phyloP scores from a whole-genome alignment of 2,888 invertebrate genomes.

The Campoletis raptor region DNA sequence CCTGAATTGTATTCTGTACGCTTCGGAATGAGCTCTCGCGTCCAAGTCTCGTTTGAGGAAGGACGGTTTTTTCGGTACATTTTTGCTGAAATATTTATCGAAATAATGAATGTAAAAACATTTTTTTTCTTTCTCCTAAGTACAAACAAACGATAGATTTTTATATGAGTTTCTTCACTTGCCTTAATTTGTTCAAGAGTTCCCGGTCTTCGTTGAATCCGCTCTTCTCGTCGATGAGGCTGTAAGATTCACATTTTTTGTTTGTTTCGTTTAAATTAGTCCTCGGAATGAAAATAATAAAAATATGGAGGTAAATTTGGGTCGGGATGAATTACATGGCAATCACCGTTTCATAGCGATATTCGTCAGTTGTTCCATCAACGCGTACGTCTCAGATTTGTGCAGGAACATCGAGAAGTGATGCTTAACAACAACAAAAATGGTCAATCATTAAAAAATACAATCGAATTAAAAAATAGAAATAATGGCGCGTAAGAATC shows the following conservation, averaged over 20 bases:
- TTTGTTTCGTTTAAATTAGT: neutral
- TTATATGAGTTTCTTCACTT: slow-evolving; percentile 64
- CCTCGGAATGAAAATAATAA: neutral
- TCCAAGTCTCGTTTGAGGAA: slow-evolving; percentile 98
- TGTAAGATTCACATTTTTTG: slow-evolving; percentile 82
- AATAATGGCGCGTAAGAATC: no score
- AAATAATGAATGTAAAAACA: neutral
- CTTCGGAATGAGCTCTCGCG: slow-evolving; percentile 96
- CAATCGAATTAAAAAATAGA: no score
- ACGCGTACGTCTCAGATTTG: slow-evolving; percentile 94
- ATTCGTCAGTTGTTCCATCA: slow-evolving; percentile 98
- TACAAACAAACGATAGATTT: neutral
- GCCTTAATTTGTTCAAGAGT: slow-evolving; percentile 92
- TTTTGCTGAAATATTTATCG: slow-evolving; percentile 87
- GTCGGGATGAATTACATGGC: slow-evolving; percentile 70
- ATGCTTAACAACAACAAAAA: slow-evolving; percentile 86
- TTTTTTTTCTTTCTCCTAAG: slow-evolving; percentile 2
- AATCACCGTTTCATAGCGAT: slow-evolving; percentile 96
- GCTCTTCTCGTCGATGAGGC: slow-evolving; percentile 96
- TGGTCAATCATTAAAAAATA: neutral
- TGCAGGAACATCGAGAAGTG: slow-evolving; percentile 96
- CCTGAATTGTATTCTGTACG: slow-evolving; percentile 93
- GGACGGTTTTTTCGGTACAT: slow-evolving; percentile 95
- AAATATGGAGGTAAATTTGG: slow-evolving; percentile 29
- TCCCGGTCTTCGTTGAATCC: slow-evolving; percentile 96